Evolutionary conservation across 1,140 invertebrate species (phyloP), one percentile per base, ranked within the genome.

Genomic region (Eupeodes corollae): DNA sequence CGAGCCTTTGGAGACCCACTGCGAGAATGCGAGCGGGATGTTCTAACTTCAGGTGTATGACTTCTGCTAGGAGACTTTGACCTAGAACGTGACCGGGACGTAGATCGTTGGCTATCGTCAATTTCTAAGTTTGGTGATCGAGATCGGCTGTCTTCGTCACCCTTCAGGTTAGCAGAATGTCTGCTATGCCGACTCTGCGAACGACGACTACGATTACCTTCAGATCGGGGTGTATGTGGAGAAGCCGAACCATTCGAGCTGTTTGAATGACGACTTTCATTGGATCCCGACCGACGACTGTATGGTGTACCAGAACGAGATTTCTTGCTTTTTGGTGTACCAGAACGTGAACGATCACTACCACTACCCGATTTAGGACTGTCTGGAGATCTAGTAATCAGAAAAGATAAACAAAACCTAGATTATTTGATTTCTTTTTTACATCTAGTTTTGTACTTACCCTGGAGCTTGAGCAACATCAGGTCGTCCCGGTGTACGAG

Each of bases 41-140:
- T 47, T 8, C 21, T 26, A 26, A 26, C 21, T 26, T 26, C 21
- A 0, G 62, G 60, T 19, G 53, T 53, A 12, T 50, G 52, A 33
- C 42, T 38, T n/a, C 44, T 48, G 26, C 47, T 54, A 13, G 51
- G 46, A 31, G 57, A 56, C 14, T 48, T 44, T 34, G 55, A 57
- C 2, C 55, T 52, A 35, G 56, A 59, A 33, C 57, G 56, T 34
- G 55, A 63, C n/a, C 57, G 61, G 42, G 73, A 74, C 6, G 66
- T 69, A 5, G 73, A 73, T 10, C 63, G 56, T n/a, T 69, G 69
- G 15, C 56, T 52, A 43, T 63, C 62, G 26, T 65, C 67, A 43
- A 67, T 65, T 49, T 67, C 65, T 9, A 67, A 58, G 52, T 70
- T 74, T 0, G 63, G 68, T n/a, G 73, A 73, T 21, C 70, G 63